A percentile compares a stretch with the other conserved stretches of the same genome.
Conservation (phyloP, 2,797 vertebrate species). For the Nyctibius grandis region DNA sequence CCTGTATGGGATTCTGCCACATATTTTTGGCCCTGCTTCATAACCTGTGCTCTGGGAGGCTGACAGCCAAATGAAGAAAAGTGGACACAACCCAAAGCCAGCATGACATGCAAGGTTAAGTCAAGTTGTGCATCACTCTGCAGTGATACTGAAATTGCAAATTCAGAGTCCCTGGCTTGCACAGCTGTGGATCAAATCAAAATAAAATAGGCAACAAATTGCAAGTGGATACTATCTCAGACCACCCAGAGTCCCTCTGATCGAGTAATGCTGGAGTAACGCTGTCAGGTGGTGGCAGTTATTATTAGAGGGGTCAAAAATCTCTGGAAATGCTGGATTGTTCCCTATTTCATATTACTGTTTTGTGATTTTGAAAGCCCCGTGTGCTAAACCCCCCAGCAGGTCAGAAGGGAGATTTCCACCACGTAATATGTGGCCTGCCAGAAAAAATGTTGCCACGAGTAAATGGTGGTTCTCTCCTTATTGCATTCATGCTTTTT, state of each 20-base stretch:
- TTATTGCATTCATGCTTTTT: neutral
- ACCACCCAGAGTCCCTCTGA: neutral
- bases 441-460: neutral
- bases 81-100: neutral
- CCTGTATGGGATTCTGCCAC: neutral
- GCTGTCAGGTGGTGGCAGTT: neutral
- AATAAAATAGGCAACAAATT: neutral
- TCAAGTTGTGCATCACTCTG: neutral
- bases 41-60: neutral
- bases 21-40: neutral
- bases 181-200: neutral
- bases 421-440: neutral
- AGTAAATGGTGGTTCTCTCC: neutral
- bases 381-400: neutral
- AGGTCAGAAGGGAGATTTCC: neutral
- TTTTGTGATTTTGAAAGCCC: neutral
- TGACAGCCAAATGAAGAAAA: neutral
- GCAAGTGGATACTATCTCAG: neutral
- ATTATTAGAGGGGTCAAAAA: neutral
- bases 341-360: neutral
- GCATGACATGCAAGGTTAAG: accelerated
- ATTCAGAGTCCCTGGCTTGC: neutral
- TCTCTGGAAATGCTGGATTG: neutral
- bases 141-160: neutral
- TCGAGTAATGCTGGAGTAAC: neutral